Evolutionary conservation across 2,888 invertebrate species (phyloP).

Genomic region (Xestoiulus laeticollis): DNA sequence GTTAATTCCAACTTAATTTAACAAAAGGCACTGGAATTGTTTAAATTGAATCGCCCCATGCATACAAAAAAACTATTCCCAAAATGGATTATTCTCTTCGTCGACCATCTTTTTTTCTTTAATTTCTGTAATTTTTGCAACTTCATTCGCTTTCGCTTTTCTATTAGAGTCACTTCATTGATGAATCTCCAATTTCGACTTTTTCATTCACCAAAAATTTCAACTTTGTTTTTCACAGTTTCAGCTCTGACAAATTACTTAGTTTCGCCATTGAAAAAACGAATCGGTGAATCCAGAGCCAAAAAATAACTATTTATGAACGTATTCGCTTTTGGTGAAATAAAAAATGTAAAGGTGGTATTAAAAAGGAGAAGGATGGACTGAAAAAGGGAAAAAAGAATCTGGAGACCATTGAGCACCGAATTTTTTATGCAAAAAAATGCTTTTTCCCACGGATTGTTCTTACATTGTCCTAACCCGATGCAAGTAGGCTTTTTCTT

Average conservation of each 20-base stretch:
- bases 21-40: conserved; percentile 7
- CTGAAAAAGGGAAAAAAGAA: background rate
- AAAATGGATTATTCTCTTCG: conserved; percentile 18
- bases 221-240: background rate
- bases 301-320: conserved; percentile 18
- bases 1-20: conserved; percentile 7
- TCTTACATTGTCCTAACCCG: background rate
- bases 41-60: background rate
- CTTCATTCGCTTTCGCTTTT: conserved; percentile 29
- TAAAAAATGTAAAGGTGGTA: background rate
- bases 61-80: background rate
- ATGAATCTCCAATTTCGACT: background rate
- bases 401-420: conserved; percentile 21
- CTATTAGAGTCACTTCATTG: conserved; percentile 7
- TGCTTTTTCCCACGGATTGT: conserved; percentile 5
- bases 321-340: background rate
- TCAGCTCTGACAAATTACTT: conserved; percentile 27
- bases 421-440: conserved; percentile 31
- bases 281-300: background rate
- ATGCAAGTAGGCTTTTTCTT: background rate
- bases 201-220: conserved; percentile 33
- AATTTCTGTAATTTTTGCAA: background rate
- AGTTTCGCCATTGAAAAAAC: conserved; percentile 30
- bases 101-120: background rate
- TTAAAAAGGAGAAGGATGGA: background rate